phyloP scores from a whole-genome alignment of 2,113 vertebrate species.

The Apodemus speciosus region DNA sequence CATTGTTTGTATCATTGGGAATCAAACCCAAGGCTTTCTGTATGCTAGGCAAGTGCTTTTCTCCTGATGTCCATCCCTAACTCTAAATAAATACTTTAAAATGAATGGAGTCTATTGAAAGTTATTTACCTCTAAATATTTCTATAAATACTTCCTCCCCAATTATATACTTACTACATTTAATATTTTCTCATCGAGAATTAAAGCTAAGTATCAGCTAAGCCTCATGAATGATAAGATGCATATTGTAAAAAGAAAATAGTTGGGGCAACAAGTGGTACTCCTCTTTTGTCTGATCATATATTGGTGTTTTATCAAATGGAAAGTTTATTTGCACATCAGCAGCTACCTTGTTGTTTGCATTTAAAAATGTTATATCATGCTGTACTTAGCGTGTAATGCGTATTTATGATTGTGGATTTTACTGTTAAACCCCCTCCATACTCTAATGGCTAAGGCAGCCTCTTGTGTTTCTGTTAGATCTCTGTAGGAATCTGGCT shows the following conservation, averaged over 20 bases:
- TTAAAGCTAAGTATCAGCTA: constrained; percentile 40
- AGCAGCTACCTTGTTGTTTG: neutral
- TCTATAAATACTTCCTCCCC: neutral
- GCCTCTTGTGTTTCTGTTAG: neutral
- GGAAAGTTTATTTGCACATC: constrained; percentile 47
- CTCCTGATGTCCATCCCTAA: neutral
- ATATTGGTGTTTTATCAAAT: constrained; percentile 6
- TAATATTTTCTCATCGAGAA: constrained; percentile 23
- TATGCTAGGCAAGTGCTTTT: neutral
- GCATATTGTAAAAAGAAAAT: constrained; percentile 35
- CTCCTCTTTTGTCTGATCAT: neutral
- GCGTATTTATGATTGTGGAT: neutral
- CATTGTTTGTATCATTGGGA: neutral
- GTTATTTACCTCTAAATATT: constrained; percentile 12
- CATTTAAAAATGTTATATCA: neutral
- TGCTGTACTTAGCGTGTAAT: neutral
- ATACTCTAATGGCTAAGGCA: neutral
- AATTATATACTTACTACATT: constrained; percentile 9
- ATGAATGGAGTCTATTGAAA: constrained; percentile 29
- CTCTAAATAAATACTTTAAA: constrained; percentile 37
- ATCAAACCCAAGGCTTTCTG: neutral
- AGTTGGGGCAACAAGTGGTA: neutral
- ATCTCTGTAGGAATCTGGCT: neutral
- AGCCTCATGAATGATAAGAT: constrained; percentile 3
- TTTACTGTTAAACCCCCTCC: neutral